Evolutionary conservation across 2,888 invertebrate genomes (phyloP).

Genomic region (Kuschelorhynchus macadamiae): DNA sequence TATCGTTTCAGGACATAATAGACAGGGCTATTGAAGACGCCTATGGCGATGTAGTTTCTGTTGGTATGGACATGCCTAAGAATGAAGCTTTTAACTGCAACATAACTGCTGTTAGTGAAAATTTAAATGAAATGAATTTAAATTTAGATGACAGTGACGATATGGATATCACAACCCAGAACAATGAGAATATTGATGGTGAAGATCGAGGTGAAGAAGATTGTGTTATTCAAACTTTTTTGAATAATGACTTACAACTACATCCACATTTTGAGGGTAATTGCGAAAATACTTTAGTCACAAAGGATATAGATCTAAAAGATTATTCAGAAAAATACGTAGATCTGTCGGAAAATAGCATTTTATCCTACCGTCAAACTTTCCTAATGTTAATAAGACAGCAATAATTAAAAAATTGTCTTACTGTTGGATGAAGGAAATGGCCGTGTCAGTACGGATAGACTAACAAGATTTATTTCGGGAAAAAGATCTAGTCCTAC

Average conservation of each 20-base stretch:
- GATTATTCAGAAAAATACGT: background rate
- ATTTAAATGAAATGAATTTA: too few relatives aligned
- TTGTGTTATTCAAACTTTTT: conserved; percentile 9
- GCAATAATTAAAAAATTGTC: too few relatives aligned
- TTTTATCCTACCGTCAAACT: too few relatives aligned
- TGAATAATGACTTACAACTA: conserved; percentile 8
- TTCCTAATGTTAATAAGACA: too few relatives aligned
- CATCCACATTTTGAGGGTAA: background rate
- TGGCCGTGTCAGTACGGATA: too few relatives aligned
- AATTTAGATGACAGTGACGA: too few relatives aligned
- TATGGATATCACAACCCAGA: background rate
- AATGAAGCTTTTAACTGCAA: background rate
- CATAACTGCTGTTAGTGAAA: too few relatives aligned
- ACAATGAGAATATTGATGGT: conserved; percentile 1
- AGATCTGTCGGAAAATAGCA: conserved; percentile 1
- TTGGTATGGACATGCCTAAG: background rate
- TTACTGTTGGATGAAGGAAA: too few relatives aligned
- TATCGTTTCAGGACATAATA: background rate
- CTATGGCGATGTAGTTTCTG: conserved; percentile 7
- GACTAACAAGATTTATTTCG: too few relatives aligned
- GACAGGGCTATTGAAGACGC: conserved; percentile 3
- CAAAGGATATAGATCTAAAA: conserved; percentile 1
- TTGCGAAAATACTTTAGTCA: background rate
- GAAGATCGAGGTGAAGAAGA: too few relatives aligned
- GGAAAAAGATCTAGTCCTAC: background rate